Percentiles rank a stretch among this genome's conserved stretches.
Conservation (phyloP, 2,888 invertebrate species). For the Rhorus exstirpatorius region DNA sequence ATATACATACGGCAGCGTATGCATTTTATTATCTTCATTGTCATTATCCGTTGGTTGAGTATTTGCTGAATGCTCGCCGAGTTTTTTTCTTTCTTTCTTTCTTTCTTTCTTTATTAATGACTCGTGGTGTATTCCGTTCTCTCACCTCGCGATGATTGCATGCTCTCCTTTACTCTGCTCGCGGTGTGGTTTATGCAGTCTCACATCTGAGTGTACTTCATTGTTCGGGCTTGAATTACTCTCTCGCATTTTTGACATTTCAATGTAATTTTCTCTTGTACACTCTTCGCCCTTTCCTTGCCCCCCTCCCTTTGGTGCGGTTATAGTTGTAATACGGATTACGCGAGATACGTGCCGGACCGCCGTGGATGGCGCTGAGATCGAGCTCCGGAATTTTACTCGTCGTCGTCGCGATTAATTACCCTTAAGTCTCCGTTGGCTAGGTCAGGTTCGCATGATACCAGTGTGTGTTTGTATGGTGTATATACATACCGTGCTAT, state of each 20-base stretch:
- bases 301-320: not conserved
- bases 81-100: conserved; percentile 34
- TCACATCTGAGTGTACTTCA: conserved; percentile 22
- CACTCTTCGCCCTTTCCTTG: not conserved
- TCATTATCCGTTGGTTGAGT: conserved; percentile 36
- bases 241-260: conserved; percentile 63
- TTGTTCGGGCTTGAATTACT: conserved; percentile 52
- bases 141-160: conserved; percentile 54
- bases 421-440: conserved; percentile 52
- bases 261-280: conserved; percentile 14
- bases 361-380: conserved; percentile 7
- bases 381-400: conserved; percentile 52
- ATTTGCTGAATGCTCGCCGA: conserved; percentile 30
- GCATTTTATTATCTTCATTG: conserved; percentile 61
- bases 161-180: conserved; percentile 17
- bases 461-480: not conserved
- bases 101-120: not conserved
- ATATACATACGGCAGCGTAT: conserved; percentile 4
- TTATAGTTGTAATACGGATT: conserved; percentile 10
- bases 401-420: conserved; percentile 66
- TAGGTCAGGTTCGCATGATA: conserved; percentile 71
- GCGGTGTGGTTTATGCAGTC: conserved; percentile 12
- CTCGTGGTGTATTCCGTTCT: conserved; percentile 51
- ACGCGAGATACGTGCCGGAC: conserved; percentile 1
- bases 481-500: not conserved